Evolutionary conservation across 2,888 invertebrate genomes (phyloP), one percentile per base, ranked within the genome.

Genomic region (Danaus chrysippus): DNA sequence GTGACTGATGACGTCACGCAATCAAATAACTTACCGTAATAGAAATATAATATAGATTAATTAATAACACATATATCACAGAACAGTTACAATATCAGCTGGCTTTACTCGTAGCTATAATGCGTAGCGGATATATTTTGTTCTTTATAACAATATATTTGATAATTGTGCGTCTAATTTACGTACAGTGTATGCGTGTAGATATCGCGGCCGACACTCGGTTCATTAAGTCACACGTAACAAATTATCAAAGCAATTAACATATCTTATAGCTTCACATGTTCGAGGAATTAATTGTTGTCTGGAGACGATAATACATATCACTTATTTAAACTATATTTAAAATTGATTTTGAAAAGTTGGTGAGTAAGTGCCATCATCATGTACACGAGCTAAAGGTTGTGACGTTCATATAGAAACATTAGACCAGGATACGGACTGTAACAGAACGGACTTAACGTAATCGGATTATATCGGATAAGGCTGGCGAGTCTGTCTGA

Each of bases 161-260:
- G 23, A 34, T 6, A 34, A 34, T 34, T 34, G 23, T 34, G 6
- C 6, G 23, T 34, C 8, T 3, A 34, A 3, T 34, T 34, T 3
- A 34, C 8, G 23, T 6, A 34, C 23, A 34, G 23, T 34, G 3
- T 5, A 34, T 34, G 23, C 23, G 23, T 6, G 23, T 6, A 5
- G 23, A 34, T 34, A 34, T 6, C 23, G 23, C 6, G 23, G 23
- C 23, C 23, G 23, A 34, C 23, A 34, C 23, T 34, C 23, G 23
- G 23, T 34, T 34, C 23, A 34, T 54, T 41, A 58, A 57, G 46
- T 10, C 12, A 42, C 43, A 43, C 60, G 46, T 17, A 69, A 66
- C 71, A 73, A 13, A 77, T 76, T 75, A 73, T 70, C 65, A 64
- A 73, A 75, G 74, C 70, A 76, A 77, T 78, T 76, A 76, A 67